Evolutionary conservation across 2,113 vertebrate species (phyloP).

Genomic region (Tylochromis polylepis): DNA sequence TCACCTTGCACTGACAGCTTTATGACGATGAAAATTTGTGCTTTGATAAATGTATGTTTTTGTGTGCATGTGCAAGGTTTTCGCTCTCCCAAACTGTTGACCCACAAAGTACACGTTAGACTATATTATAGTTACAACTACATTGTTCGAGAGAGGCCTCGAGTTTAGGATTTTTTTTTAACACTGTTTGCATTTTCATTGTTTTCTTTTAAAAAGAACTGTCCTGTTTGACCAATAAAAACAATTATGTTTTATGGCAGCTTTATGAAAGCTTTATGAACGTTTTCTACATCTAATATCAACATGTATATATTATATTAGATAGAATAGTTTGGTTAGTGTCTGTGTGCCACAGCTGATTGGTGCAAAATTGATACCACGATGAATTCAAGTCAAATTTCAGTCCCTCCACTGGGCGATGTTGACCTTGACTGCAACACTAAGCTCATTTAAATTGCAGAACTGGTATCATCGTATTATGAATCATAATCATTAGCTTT

Average conservation of each 20-base stretch:
- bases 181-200: neutral
- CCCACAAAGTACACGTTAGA: neutral
- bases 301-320: neutral
- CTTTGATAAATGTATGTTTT: neutral
- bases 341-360: neutral
- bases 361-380: neutral
- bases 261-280: neutral
- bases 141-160: neutral
- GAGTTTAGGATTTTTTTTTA: neutral
- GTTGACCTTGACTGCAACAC: neutral
- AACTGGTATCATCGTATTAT: neutral
- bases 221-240: neutral
- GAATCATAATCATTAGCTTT: neutral
- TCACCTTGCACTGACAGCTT: neutral
- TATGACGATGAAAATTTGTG: neutral
- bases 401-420: neutral
- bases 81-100: neutral
- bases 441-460: neutral
- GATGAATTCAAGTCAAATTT: neutral
- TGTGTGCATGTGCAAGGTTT: neutral
- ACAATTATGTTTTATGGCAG: neutral
- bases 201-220: neutral
- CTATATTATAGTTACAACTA: neutral
- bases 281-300: neutral
- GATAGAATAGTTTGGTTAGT: neutral